A percentile compares a stretch with the other conserved stretches of the same genome.
These are phyloP conservation scores for Macrotrachela quadricornifera DNA, from an alignment of 1,140 invertebrate species.

Conservation along the genomic window DNA sequence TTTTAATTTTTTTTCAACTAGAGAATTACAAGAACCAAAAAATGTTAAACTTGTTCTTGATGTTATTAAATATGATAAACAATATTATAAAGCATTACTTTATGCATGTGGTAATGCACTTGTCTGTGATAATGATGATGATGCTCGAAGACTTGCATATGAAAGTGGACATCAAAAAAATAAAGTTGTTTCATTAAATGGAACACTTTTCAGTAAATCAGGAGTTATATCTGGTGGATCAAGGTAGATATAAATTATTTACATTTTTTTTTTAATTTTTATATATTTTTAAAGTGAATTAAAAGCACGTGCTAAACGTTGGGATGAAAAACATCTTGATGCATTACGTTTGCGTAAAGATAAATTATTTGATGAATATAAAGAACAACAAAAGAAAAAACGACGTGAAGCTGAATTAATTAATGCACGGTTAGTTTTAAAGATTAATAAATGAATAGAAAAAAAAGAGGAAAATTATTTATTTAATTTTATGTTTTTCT, in stretches of 20 bases:
- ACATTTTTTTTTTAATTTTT: no score
- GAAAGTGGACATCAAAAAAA: constrained; percentile 53
- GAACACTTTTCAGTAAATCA: constrained; percentile 95
- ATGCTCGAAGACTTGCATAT: constrained; percentile 90
- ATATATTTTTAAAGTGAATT: constrained; percentile 50
- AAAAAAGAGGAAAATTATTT: no score
- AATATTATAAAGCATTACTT: constrained; percentile 83
- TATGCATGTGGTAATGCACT: constrained; percentile 93
- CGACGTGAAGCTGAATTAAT: constrained; percentile 1
- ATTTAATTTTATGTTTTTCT: no score
- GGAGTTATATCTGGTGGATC: constrained; percentile 95
- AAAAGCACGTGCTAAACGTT: constrained; percentile 81
- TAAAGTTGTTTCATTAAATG: constrained; percentile 73
- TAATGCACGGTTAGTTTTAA: neutral
- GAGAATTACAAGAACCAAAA: constrained; percentile 74
- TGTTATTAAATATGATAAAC: constrained; percentile 77
- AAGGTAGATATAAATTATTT: constrained; percentile 6
- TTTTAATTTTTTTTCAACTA: constrained; percentile 14
- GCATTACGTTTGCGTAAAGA: constrained; percentile 23
- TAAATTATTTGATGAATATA: constrained; percentile 39
- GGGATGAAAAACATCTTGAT: constrained; percentile 91
- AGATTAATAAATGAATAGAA: no score
- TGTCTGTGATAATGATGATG: constrained; percentile 90
- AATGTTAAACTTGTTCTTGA: constrained; percentile 90
- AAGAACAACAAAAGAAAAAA: constrained; percentile 60